phyloP scores from a whole-genome alignment of 2,888 invertebrate genomes.

The Nysson spinosus region DNA sequence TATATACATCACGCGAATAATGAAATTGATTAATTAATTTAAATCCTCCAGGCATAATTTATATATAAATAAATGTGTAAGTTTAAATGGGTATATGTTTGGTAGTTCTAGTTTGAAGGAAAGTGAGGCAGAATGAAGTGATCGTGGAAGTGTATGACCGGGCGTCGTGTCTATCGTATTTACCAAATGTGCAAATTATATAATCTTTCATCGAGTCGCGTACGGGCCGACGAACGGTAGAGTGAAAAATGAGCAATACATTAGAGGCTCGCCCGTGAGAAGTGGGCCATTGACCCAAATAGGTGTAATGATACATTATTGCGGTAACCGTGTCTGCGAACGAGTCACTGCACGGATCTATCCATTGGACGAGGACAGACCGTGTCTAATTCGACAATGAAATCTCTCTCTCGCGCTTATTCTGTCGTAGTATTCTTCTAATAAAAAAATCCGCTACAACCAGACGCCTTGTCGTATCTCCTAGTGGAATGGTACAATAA shows the following conservation, averaged over 20 bases:
- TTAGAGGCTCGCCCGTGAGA: conserved; percentile 42
- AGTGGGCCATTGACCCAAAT: conserved; percentile 57
- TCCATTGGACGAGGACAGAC: conserved; percentile 36
- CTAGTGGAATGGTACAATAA: too few species aligned
- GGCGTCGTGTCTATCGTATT: too few species aligned
- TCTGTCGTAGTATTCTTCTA: conserved; percentile 27
- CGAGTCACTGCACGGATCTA: conserved; percentile 34
- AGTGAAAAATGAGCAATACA: conserved; percentile 46
- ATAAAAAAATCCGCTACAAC: too few species aligned
- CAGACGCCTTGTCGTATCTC: too few species aligned
- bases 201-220: conserved; percentile 41
- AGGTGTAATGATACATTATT: conserved; percentile 52
- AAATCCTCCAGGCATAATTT: too few species aligned
- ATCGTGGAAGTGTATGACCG: too few species aligned
- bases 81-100: too few species aligned
- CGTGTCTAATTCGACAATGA: conserved; percentile 48
- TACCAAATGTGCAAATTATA: conserved; percentile 31
- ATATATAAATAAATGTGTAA: too few species aligned
- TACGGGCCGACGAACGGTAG: conserved; percentile 25
- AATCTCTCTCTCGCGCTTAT: conserved; percentile 35
- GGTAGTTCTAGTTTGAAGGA: too few species aligned
- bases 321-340: conserved; percentile 41
- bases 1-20: too few species aligned
- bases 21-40: too few species aligned
- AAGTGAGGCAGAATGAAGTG: too few species aligned